These are phyloP conservation scores for Steatornis caripensis DNA, from an alignment of 2,113 vertebrate genomes.

Conservation along the genomic window DNA sequence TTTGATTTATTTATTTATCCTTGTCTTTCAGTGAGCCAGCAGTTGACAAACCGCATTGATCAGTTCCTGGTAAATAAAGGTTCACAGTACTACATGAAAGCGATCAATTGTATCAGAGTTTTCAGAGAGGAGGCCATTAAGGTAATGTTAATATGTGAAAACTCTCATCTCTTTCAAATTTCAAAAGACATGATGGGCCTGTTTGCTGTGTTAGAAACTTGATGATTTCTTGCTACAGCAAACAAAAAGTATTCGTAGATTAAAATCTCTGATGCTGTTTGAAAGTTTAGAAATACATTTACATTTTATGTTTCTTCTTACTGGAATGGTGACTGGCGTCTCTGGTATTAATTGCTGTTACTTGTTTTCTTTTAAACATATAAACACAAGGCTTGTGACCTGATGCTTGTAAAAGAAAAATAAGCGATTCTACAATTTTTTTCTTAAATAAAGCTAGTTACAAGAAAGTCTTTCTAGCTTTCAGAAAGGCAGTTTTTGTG, in stretches of 20 bases:
- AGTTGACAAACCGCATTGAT: constrained; percentile 85
- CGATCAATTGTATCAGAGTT: constrained; percentile 83
- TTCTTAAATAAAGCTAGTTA: neutral
- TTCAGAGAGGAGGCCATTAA: constrained; percentile 89
- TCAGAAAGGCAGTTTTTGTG: neutral
- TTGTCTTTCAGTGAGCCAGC: constrained; percentile 83
- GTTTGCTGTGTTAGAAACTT: neutral
- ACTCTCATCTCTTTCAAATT: neutral
- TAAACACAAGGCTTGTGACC: neutral
- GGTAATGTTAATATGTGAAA: constrained; percentile 71
- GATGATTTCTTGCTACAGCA: neutral
- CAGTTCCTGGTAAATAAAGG: constrained; percentile 89
- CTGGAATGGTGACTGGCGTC: neutral
- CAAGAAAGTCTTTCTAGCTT: neutral
- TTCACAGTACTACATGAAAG: constrained; percentile 88
- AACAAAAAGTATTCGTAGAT: neutral
- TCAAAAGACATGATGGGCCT: neutral
- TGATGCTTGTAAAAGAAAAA: neutral
- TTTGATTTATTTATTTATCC: neutral
- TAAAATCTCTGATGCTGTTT: neutral
- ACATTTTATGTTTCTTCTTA: neutral
- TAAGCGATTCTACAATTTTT: neutral
- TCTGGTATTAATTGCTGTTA: neutral
- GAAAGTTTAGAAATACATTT: neutral
- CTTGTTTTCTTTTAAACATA: neutral